phyloP scores from a whole-genome alignment of 2,797 vertebrate genomes.

The Parauchenoglanis punctatus region DNA sequence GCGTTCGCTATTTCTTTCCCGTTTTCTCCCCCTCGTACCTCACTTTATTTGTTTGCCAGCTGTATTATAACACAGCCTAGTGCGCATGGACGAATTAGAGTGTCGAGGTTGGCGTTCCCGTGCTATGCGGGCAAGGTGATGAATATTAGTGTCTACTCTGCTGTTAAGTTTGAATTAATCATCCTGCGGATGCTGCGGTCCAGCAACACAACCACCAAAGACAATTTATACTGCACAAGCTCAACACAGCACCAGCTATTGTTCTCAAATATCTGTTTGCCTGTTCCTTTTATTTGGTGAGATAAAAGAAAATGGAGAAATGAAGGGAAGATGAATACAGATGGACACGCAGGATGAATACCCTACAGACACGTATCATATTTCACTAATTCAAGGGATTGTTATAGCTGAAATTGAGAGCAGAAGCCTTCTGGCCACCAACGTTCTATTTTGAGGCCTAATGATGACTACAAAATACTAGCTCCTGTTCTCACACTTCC shows the following conservation, averaged over 20 bases:
- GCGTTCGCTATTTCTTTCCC: background rate
- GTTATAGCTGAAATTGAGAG: slow-evolving; percentile 66
- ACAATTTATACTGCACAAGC: slow-evolving; percentile 66
- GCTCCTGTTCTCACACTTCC: slow-evolving; percentile 72
- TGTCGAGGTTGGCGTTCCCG: slow-evolving; percentile 47
- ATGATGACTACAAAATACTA: slow-evolving; percentile 51
- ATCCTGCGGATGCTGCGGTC: slow-evolving; percentile 60
- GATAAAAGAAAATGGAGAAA: slow-evolving; percentile 66
- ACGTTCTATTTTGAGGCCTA: slow-evolving; percentile 56
- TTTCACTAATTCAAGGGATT: slow-evolving; percentile 49
- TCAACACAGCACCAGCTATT: slow-evolving; percentile 35
- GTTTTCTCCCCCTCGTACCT: slow-evolving; percentile 17
- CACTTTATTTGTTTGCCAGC: slow-evolving; percentile 51
- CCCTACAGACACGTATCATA: slow-evolving; percentile 49
- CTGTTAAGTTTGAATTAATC: slow-evolving; percentile 79
- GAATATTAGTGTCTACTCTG: slow-evolving; percentile 60
- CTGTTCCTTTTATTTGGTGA: slow-evolving; percentile 45
- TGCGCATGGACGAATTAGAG: slow-evolving; percentile 52
- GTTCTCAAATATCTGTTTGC: slow-evolving; percentile 58
- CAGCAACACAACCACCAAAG: slow-evolving; percentile 48
- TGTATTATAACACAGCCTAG: slow-evolving; percentile 41
- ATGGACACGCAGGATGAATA: slow-evolving; percentile 63
- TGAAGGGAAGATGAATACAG: slow-evolving; percentile 74
- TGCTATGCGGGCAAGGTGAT: slow-evolving; percentile 56
- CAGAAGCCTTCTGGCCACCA: slow-evolving; percentile 75